Base-by-base conservation (phyloP, 2,113 vertebrate species). In the Cochlearius cochlearius region DNA sequence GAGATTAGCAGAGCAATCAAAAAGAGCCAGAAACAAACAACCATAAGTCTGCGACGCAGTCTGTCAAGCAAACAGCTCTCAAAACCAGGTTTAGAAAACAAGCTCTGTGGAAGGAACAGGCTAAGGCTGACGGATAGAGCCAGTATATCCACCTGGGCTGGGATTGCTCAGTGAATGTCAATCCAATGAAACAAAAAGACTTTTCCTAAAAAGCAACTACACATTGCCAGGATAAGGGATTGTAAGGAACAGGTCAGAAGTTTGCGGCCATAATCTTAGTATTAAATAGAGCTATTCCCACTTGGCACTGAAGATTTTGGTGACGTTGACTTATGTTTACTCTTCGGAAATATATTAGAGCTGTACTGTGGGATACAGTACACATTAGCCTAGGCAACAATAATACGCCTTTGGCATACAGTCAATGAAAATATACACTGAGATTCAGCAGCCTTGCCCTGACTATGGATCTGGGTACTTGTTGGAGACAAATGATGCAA, bases 1-100 rank as follows among this genome's bases (percentile, higher is more conserved):
- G 81, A 95, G 96, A 96, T 97, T 95, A 96, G 77, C 55, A 79
- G 45, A 91, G 91, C 86, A 96, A 97, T 94, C 95, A 91, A 71
- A 85, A 90, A 10, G 58, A 91, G 49, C 45, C 81, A 92, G 91
- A 94, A 95, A 93, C 88, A 95, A 95, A 89, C 84, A 96, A 76
- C 79, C 59, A 7, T 69, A 91, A 86, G 77, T 86, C 90, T 92
- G 58, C 0, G 0, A 87, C 91, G 77, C 83, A 94, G 80, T 81
- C 86, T 94, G 83, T 88, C 86, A 89, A 94, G 76, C 49, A 89
- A 95, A 82, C 25, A 95, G 80, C 71, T 76, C 86, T 87, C 74
- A 30, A 94, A 94, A 75, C 7, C 50, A 77, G 80, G 73, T 80
- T 95, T 80, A 88, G 77, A 66, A 74, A 82, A 50, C 69, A 82